phyloP scores from a whole-genome alignment of 2,797 vertebrate genomes.

The Enteromius anoplus region DNA sequence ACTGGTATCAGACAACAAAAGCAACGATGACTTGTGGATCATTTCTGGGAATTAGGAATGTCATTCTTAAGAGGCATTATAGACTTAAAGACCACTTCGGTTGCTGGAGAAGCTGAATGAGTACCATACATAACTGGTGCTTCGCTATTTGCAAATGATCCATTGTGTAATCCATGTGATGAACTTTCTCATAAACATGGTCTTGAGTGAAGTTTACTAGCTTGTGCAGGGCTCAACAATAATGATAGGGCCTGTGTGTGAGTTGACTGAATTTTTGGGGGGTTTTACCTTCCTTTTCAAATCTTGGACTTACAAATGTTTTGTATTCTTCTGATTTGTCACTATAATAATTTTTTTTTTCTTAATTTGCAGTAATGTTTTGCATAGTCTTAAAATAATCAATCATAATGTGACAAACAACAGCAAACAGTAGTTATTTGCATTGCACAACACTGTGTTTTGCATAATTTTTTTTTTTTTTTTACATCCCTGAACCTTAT shows the following conservation, averaged over 20 bases:
- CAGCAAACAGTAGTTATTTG: background rate
- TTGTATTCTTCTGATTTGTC: background rate
- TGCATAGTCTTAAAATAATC: background rate
- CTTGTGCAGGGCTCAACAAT: conserved; percentile 42
- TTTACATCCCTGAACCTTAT: no score
- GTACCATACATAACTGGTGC: conserved; percentile 39
- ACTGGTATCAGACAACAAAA: conserved; percentile 53
- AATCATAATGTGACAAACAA: background rate
- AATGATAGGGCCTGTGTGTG: background rate
- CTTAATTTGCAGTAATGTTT: background rate
- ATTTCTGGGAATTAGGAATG: conserved; percentile 30
- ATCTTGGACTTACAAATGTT: background rate
- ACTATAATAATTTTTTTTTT: background rate
- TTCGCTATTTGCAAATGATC: conserved; percentile 54
- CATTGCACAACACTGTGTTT: background rate
- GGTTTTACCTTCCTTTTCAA: background rate
- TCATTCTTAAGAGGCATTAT: conserved; percentile 39
- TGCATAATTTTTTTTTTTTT: no score
- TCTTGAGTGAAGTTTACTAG: conserved; percentile 19
- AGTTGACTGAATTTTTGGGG: background rate
- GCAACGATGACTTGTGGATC: conserved; percentile 32
- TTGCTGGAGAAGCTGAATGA: conserved; percentile 51
- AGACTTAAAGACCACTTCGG: conserved; percentile 43
- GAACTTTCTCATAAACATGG: conserved; percentile 49
- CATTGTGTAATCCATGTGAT: conserved; percentile 49